Evolutionary conservation across 2,888 invertebrate genomes (phyloP).

Genomic region (Apamea anceps): DNA sequence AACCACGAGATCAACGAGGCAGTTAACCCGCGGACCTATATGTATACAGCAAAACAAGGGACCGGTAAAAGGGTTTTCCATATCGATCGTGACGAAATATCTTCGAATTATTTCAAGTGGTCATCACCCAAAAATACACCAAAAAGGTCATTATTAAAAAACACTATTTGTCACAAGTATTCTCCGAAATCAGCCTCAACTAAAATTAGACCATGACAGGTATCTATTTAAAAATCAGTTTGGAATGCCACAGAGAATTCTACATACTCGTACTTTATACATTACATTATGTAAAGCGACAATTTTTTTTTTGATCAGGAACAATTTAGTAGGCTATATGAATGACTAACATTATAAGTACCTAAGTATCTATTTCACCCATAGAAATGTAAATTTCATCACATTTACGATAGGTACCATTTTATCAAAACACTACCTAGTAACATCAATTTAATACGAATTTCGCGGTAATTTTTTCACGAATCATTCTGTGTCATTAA

Average conservation of each 20-base stretch:
- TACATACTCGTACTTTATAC: constrained; percentile 11
- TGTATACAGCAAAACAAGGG: not conserved
- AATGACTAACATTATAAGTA: not conserved
- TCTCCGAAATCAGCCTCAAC: constrained; percentile 23
- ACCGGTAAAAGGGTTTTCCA: not conserved
- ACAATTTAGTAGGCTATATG: not conserved
- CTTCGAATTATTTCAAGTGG: not conserved
- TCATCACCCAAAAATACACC: constrained; percentile 41
- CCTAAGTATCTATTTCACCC: not conserved
- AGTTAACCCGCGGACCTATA: too few species aligned
- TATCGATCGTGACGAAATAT: not conserved
- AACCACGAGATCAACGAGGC: too few species aligned
- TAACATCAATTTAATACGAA: constrained; percentile 10
- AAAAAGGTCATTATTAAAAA: constrained; percentile 12
- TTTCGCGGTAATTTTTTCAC: constrained; percentile 20
- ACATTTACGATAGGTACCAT: not conserved
- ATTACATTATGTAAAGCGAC: constrained; percentile 10
- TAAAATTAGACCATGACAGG: constrained; percentile 48
- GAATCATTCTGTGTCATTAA: constrained; percentile 11
- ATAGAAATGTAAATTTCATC: too few species aligned
- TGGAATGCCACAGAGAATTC: constrained; percentile 9
- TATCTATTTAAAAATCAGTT: constrained; percentile 28
- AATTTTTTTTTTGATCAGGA: not conserved
- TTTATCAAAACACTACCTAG: not conserved
- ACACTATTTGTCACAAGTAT: not conserved